Percentiles rank a stretch among this genome's conserved stretches.
These are phyloP conservation scores for Geophilus truncorum DNA, from an alignment of 2,888 invertebrate genomes.

Conservation along the genomic window DNA sequence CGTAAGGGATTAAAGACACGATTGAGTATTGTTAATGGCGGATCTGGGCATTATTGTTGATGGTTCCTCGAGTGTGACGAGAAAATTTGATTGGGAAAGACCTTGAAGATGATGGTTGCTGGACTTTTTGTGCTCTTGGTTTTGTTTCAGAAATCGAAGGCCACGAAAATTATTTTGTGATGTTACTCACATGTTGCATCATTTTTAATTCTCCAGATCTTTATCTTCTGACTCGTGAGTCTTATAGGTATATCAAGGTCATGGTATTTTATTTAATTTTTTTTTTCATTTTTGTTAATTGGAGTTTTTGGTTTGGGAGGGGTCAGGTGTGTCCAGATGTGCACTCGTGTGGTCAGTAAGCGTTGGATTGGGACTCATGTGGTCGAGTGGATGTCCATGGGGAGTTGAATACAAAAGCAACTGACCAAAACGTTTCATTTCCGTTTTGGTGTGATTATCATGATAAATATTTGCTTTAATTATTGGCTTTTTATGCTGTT, in stretches of 20 bases:
- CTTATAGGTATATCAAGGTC: no score
- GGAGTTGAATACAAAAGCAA: constrained; percentile 13
- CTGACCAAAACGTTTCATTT: constrained; percentile 15
- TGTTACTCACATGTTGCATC: constrained; percentile 18
- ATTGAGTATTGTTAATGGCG: constrained; percentile 18
- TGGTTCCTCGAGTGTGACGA: neutral
- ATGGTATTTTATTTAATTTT: neutral
- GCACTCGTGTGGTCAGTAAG: constrained; percentile 25
- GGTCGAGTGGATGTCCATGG: constrained; percentile 25
- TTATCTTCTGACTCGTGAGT: neutral
- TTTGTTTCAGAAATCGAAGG: constrained; percentile 5
- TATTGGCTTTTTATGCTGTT: neutral
- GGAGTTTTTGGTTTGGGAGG: neutral
- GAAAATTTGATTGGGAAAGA: neutral
- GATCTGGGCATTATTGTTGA: neutral
- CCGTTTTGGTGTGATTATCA: constrained; percentile 13
- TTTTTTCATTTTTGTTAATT: neutral
- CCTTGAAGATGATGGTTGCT: constrained; percentile 18
- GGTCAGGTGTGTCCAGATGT: constrained; percentile 25
- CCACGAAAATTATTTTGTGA: neutral
- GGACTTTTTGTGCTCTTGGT: constrained; percentile 8
- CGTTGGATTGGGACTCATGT: constrained; percentile 27
- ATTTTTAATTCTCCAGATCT: neutral
- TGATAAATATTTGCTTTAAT: constrained; percentile 16
- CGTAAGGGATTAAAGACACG: constrained; percentile 1